Evolutionary conservation across 23 tunicate genomes (phyloP).

Genomic region (Styela plicata): DNA sequence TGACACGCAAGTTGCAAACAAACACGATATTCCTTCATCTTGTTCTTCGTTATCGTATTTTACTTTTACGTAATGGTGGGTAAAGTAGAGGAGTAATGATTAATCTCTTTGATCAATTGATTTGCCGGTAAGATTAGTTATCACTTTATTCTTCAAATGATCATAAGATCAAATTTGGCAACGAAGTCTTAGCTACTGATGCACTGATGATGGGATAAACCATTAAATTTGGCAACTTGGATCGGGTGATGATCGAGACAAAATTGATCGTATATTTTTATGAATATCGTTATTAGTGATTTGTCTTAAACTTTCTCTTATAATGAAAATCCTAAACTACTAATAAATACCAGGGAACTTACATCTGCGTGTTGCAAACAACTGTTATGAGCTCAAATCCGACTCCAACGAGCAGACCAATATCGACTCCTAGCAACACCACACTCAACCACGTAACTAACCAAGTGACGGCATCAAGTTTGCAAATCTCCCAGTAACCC

Average conservation of each 20-base stretch:
- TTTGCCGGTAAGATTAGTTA: background rate
- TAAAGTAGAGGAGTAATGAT: too few species aligned
- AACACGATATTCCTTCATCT: too few species aligned
- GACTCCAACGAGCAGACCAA: slow-evolving; percentile 63
- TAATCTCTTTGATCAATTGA: background rate
- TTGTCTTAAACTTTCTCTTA: too few species aligned
- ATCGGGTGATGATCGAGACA: background rate
- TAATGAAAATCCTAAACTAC: too few species aligned
- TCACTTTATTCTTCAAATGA: too few species aligned
- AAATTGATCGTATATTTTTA: background rate
- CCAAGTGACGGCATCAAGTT: slow-evolving; percentile 73
- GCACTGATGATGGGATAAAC: background rate
- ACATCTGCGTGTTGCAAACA: slow-evolving; percentile 59
- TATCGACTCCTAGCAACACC: slow-evolving; percentile 69
- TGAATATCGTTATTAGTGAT: background rate
- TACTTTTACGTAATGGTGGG: too few species aligned
- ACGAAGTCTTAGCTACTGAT: too few species aligned
- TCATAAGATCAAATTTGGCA: too few species aligned
- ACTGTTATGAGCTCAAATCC: slow-evolving; percentile 62
- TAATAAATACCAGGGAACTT: too few species aligned
- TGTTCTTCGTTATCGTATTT: too few species aligned
- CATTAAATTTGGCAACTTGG: background rate
- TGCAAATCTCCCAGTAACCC: slow-evolving; percentile 61
- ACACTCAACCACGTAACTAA: slow-evolving; percentile 81
- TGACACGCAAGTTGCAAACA: too few species aligned